phyloP scores from a whole-genome alignment of 2,797 vertebrate species.

The Hoplostethus atlanticus region DNA sequence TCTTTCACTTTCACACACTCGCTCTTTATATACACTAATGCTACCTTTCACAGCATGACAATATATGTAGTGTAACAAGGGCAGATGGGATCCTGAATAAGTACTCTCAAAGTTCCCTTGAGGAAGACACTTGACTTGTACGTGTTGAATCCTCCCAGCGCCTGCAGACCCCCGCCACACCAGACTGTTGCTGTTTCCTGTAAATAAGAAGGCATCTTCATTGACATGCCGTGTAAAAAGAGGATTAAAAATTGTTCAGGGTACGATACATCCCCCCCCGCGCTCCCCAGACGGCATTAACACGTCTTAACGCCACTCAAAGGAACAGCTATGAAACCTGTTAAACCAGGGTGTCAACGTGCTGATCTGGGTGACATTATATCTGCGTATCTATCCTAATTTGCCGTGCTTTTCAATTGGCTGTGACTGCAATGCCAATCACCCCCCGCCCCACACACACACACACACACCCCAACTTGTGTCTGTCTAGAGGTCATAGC shows the following conservation, averaged over 20 bases:
- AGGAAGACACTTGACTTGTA: neutral
- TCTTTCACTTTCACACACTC: neutral
- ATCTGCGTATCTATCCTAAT: constrained; percentile 22
- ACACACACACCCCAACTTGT: constrained; percentile 16
- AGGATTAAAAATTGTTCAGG: constrained; percentile 26
- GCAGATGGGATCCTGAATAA: neutral
- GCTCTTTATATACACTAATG: neutral
- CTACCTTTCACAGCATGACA: neutral
- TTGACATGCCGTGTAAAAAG: constrained; percentile 19
- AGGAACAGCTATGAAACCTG: neutral
- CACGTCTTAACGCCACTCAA: constrained; percentile 19
- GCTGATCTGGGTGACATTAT: constrained; percentile 34
- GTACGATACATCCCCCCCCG: constrained; percentile 1
- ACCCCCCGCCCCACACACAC: constrained; percentile 1
- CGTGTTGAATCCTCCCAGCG: too few species aligned
- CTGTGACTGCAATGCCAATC: constrained; percentile 15
- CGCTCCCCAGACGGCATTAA: constrained; percentile 17
- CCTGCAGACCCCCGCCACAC: too few species aligned
- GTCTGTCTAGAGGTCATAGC: constrained; percentile 55
- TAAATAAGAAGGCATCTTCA: neutral
- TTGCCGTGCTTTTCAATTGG: constrained; percentile 20
- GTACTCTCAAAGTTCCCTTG: neutral
- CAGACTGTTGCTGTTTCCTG: neutral
- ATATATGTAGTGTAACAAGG: constrained; percentile 1
- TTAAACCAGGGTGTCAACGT: constrained; percentile 17